A percentile compares a stretch with the other conserved stretches of the same genome.
These are phyloP conservation scores for Euwallacea similis DNA, from an alignment of 1,140 invertebrate species.

Conservation along the genomic window DNA sequence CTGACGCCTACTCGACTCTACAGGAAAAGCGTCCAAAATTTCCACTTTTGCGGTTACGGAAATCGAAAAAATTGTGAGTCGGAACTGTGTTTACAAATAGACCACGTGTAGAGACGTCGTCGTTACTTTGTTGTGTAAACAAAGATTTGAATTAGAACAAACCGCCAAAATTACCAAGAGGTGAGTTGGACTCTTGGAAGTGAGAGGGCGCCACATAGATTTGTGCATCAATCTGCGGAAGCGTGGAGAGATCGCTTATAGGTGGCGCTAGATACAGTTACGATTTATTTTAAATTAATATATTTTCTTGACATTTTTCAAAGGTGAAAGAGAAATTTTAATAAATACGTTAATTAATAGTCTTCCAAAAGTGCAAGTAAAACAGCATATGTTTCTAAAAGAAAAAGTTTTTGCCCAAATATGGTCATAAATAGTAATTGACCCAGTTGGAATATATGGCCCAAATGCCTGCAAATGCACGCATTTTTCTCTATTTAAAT, in stretches of 20 bases:
- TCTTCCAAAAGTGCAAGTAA: too few species aligned
- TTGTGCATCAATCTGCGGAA: not conserved
- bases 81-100: not conserved
- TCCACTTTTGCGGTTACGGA: not conserved
- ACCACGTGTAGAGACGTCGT: slow-evolving; percentile 15
- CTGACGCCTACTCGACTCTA: slow-evolving; percentile 16
- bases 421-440: not conserved
- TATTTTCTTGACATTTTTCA: not conserved
- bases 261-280: not conserved
- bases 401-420: not conserved
- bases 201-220: not conserved
- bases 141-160: slow-evolving; percentile 2
- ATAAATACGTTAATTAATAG: too few species aligned
- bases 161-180: not conserved
- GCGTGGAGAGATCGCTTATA: not conserved
- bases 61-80: not conserved
- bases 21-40: not conserved
- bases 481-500: too few species aligned
- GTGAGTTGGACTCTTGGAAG: not conserved
- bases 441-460: too few species aligned
- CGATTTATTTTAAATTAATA: not conserved
- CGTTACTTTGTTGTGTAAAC: slow-evolving; percentile 19
- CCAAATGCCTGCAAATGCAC: too few species aligned
- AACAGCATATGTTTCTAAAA: not conserved
- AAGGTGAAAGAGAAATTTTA: too few species aligned